These are phyloP conservation scores for Momotus momota DNA, from an alignment of 2,797 vertebrate species.

Conservation along the genomic window DNA sequence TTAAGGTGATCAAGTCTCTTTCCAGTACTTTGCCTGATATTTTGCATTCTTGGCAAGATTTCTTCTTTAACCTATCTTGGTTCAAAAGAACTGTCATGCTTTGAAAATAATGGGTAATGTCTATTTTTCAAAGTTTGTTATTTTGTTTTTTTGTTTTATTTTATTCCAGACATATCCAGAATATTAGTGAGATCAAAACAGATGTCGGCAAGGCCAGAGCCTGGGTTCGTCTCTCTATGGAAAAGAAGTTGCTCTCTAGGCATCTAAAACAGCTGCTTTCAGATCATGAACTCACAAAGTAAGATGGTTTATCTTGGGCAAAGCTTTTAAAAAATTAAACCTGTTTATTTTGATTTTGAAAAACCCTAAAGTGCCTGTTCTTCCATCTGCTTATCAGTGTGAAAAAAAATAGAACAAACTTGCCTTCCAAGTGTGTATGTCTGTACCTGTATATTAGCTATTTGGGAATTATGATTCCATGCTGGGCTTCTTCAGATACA, in stretches of 20 bases:
- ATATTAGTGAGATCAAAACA: conserved; percentile 98
- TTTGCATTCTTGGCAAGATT: background rate
- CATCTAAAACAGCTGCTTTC: conserved; percentile 96
- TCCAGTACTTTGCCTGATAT: background rate
- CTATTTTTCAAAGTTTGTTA: no score
- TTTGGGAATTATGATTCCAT: background rate
- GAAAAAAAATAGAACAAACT: background rate
- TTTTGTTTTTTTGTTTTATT: background rate
- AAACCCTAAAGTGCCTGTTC: background rate
- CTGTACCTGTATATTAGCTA: background rate
- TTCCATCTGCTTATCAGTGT: background rate
- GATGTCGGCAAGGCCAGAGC: conserved; percentile 98
- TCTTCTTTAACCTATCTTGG: background rate
- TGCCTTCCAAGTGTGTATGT: background rate
- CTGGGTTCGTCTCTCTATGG: conserved; percentile 98
- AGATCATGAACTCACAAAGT: conserved; percentile 97
- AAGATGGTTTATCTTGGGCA: conserved; percentile 63
- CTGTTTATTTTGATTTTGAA: background rate
- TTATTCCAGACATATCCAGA: conserved; percentile 91
- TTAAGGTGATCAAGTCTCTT: background rate
- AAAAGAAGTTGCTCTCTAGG: conserved; percentile 97
- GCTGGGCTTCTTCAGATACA: background rate
- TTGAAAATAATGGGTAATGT: background rate
- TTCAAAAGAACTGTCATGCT: background rate
- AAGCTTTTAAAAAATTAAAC: background rate